Conservation (phyloP, 2,113 vertebrate genomes). For the Pantherophis guttatus region DNA sequence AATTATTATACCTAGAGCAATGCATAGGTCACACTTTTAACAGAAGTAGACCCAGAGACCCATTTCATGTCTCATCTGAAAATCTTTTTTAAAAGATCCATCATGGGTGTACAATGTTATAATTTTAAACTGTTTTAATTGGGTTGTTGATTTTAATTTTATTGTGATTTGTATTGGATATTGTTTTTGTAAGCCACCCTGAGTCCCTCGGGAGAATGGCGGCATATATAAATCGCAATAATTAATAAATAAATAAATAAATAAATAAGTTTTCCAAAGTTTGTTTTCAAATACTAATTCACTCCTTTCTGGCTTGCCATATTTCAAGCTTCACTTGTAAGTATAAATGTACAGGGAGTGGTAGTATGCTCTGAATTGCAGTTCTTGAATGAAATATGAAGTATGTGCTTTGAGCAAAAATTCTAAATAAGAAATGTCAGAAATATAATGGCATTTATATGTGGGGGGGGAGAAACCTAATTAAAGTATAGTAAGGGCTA, state of each 20-base stretch:
- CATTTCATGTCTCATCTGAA: not conserved
- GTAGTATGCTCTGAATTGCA: not conserved
- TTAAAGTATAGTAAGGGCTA: not conserved
- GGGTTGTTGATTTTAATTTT: too few species aligned
- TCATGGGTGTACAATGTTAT: too few species aligned
- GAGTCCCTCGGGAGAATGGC: too few species aligned
- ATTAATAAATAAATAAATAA: too few species aligned
- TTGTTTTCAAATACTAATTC: not conserved
- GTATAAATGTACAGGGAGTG: not conserved
- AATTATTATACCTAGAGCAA: not conserved
- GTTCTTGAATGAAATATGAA: not conserved
- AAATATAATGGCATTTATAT: not conserved
- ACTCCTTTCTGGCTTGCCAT: not conserved
- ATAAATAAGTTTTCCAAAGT: not conserved
- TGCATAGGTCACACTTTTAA: not conserved
- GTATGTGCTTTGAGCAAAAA: not conserved
- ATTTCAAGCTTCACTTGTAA: not conserved
- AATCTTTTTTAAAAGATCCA: not conserved
- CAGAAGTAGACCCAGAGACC: slow-evolving; percentile 1
- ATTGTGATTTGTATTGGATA: too few species aligned
- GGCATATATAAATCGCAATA: too few species aligned
- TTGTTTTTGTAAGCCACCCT: too few species aligned
- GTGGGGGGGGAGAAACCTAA: not conserved
- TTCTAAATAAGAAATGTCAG: not conserved
- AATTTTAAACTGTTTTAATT: too few species aligned